Percentiles rank a stretch among this genome's conserved stretches.
These are phyloP conservation scores for Pyrrhosoma nymphula DNA, from an alignment of 2,888 invertebrate genomes.

Conservation along the genomic window DNA sequence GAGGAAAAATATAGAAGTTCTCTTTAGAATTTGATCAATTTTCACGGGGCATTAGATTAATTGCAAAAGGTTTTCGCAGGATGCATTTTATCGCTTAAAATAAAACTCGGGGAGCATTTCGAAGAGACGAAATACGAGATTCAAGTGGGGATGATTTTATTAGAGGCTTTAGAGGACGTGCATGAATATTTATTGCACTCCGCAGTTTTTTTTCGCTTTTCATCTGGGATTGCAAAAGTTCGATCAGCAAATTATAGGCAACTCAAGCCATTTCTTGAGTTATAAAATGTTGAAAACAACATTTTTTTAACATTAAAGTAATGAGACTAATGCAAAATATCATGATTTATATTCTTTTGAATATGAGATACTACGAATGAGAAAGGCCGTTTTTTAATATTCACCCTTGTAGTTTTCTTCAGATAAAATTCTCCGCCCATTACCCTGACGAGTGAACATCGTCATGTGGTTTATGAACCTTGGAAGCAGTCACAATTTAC, in stretches of 20 bases:
- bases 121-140: conserved; percentile 37
- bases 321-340: no score
- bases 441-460: no score
- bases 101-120: background rate
- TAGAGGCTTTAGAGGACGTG: background rate
- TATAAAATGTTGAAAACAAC: background rate
- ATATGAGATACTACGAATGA: background rate
- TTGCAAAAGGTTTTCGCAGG: conserved; percentile 44
- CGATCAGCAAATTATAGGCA: background rate
- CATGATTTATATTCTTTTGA: background rate
- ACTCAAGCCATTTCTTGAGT: background rate
- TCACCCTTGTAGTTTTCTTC: no score
- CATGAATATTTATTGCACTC: conserved; percentile 42
- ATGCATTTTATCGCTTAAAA: conserved; percentile 37
- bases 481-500: no score
- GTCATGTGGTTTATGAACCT: no score
- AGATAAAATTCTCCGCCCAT: no score
- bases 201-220: background rate
- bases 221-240: background rate
- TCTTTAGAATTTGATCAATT: conserved; percentile 52
- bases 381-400: no score
- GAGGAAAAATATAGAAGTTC: background rate
- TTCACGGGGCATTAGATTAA: conserved; percentile 55
- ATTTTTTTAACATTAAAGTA: no score
- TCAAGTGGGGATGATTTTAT: conserved; percentile 31